phyloP scores from a whole-genome alignment of 2,113 vertebrate genomes.

The Spheniscus mendiculus region DNA sequence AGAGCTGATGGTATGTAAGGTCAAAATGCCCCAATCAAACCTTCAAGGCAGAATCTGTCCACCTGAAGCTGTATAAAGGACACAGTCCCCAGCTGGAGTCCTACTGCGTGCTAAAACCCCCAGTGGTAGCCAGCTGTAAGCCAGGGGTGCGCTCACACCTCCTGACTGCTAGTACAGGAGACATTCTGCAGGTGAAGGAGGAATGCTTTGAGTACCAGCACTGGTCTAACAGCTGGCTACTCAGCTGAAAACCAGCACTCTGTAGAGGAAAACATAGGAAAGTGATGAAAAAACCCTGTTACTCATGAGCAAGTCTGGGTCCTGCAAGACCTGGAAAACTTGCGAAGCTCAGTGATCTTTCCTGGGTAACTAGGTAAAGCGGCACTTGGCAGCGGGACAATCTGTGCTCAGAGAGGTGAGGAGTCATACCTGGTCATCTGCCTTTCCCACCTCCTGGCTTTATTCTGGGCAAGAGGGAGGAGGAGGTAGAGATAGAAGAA shows the following conservation, averaged over 20 bases:
- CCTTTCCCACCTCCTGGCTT: background rate
- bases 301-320: background rate
- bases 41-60: background rate
- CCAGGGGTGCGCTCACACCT: background rate
- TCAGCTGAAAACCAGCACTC: background rate
- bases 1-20: background rate
- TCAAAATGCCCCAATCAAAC: background rate
- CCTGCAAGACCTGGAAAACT: background rate
- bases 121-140: background rate
- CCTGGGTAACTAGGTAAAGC: background rate
- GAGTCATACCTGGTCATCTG: background rate
- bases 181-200: background rate
- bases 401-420: background rate
- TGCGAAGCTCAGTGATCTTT: background rate
- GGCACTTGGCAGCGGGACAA: background rate
- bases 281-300: background rate
- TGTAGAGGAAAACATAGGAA: background rate
- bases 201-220: background rate
- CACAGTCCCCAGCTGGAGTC: background rate
- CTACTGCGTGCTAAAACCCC: rapidly evolving
- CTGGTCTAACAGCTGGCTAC: background rate
- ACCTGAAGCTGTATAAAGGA: background rate
- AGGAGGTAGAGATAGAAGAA: background rate
- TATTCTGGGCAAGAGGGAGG: background rate
- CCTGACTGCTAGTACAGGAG: background rate